Evolutionary conservation across 2,113 vertebrate genomes (phyloP).

Genomic region (Cyrtonyx montezumae): DNA sequence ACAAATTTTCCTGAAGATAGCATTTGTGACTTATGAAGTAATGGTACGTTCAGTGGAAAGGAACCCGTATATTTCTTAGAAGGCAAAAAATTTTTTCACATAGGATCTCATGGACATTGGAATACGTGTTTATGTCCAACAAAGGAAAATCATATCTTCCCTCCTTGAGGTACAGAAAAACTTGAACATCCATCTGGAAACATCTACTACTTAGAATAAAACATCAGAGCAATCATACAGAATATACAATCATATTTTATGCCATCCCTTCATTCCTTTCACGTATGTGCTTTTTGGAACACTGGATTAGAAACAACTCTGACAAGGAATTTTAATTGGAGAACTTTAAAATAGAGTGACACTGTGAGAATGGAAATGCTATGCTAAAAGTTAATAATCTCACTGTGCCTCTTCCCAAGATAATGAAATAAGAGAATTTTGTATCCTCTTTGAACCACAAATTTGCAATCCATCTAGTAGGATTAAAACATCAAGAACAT

Average conservation of each 20-base stretch:
- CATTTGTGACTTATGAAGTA: background rate
- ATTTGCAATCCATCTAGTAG: background rate
- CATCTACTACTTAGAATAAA: background rate
- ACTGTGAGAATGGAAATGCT: background rate
- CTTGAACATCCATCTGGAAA: background rate
- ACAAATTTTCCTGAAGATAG: background rate
- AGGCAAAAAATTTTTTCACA: background rate
- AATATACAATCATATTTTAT: background rate
- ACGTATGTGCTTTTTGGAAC: background rate
- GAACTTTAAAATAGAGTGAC: background rate
- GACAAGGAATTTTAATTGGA: conserved; percentile 9
- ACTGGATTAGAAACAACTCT: background rate
- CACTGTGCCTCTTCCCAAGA: background rate
- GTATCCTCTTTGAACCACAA: background rate
- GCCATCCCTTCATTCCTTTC: background rate
- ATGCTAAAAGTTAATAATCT: conserved; percentile 2
- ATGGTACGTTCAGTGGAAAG: background rate
- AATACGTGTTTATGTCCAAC: background rate
- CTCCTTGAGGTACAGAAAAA: background rate
- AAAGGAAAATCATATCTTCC: background rate
- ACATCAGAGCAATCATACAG: background rate
- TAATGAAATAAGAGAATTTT: background rate
- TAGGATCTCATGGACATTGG: background rate
- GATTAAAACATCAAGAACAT: background rate
- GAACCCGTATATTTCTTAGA: background rate